These are phyloP conservation scores for Perccottus glenii DNA, from an alignment of 2,113 vertebrate genomes.

Conservation along the genomic window DNA sequence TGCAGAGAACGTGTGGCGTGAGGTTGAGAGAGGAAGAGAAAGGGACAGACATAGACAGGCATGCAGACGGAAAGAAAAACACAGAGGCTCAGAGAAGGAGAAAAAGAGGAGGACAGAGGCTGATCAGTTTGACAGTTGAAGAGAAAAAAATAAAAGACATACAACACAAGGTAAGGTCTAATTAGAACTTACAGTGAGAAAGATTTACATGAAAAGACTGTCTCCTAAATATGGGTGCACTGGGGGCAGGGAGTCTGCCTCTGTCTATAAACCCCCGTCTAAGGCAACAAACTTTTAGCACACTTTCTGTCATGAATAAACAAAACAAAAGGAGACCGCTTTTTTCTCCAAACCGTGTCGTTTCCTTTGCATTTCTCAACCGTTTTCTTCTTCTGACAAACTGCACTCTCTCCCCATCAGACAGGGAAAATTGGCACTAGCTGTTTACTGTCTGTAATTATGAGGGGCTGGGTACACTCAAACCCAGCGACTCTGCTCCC, in stretches of 20 bases:
- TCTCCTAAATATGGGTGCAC: conserved; percentile 33
- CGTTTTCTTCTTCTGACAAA: conserved; percentile 57
- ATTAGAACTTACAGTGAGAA: conserved; percentile 66
- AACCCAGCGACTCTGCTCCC: conserved; percentile 57
- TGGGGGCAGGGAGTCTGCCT: conserved; percentile 37
- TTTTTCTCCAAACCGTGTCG: conserved; percentile 28
- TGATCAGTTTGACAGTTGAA: conserved; percentile 52
- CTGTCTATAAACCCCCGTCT: conserved; percentile 44
- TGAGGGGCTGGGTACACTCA: conserved; percentile 73
- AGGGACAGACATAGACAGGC: conserved; percentile 40
- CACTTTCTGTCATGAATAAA: conserved; percentile 35
- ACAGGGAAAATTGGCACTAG: conserved; percentile 64
- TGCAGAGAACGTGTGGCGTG: conserved; percentile 42
- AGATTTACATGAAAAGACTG: conserved; percentile 70
- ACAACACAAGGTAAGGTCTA: conserved; percentile 65
- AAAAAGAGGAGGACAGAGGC: conserved; percentile 15
- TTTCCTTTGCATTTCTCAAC: conserved; percentile 30
- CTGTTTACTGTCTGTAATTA: conserved; percentile 82
- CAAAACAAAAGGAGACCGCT: conserved; percentile 47
- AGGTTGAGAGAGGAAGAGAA: conserved; percentile 19
- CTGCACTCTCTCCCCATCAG: conserved; percentile 65
- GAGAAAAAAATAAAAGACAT: conserved; percentile 48
- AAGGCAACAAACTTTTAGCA: conserved; percentile 21
- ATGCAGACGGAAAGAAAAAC: conserved; percentile 61
- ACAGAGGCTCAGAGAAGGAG: conserved; percentile 38